A percentile compares a stretch with the other conserved stretches of the same genome.
These are phyloP conservation scores for Ophion costatus DNA, from an alignment of 2,888 invertebrate genomes.

Conservation along the genomic window DNA sequence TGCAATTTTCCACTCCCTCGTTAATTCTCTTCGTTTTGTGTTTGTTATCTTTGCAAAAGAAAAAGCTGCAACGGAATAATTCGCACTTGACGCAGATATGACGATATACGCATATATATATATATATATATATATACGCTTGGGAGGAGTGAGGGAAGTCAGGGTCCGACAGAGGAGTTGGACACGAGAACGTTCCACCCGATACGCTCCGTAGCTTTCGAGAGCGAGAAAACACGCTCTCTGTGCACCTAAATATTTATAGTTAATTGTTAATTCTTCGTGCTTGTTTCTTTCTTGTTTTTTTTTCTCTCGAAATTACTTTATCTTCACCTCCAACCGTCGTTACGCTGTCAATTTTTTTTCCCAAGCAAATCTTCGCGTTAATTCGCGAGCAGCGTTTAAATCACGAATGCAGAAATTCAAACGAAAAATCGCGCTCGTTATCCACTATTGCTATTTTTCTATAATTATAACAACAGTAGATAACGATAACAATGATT, in stretches of 20 bases:
- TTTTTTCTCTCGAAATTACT: too few species aligned
- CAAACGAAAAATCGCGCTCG: background rate
- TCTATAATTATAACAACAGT: too few species aligned
- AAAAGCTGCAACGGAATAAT: slow-evolving; percentile 51
- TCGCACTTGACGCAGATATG: slow-evolving; percentile 12
- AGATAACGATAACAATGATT: too few species aligned
- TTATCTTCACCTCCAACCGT: background rate
- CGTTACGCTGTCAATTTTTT: slow-evolving; percentile 30
- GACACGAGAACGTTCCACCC: slow-evolving; percentile 38
- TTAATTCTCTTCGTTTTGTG: slow-evolving; percentile 24
- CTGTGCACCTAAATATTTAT: slow-evolving; percentile 24
- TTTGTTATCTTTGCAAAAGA: slow-evolving; percentile 34
- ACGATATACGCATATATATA: background rate
- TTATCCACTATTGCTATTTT: too few species aligned
- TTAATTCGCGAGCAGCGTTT: background rate
- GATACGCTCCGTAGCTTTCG: slow-evolving; percentile 68
- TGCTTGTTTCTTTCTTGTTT: background rate
- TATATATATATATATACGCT: background rate
- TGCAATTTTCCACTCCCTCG: slow-evolving; percentile 24
- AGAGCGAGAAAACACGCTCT: slow-evolving; percentile 58
- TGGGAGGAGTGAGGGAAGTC: background rate
- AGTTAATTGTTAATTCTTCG: slow-evolving; percentile 30
- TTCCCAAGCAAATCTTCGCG: background rate
- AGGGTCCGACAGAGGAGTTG: slow-evolving; percentile 9
- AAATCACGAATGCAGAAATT: slow-evolving; percentile 49